These are phyloP conservation scores for Andrena bicolor DNA, from an alignment of 2,888 invertebrate genomes.

Conservation along the genomic window DNA sequence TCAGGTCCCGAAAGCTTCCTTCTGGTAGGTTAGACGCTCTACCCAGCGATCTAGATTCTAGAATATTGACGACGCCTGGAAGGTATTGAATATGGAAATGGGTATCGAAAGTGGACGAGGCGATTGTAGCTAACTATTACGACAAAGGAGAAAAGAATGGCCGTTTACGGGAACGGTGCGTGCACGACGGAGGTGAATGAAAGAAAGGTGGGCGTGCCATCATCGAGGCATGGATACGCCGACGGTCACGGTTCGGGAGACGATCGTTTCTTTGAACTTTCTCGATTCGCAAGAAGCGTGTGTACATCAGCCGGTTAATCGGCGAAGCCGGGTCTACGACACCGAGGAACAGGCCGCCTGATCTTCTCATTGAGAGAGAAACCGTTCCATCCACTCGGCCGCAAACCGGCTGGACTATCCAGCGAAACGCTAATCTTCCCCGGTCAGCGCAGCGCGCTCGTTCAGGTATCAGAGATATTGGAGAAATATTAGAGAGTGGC, in stretches of 20 bases:
- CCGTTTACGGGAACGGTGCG: background rate
- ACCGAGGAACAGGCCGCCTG: constrained; percentile 3
- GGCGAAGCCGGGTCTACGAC: constrained; percentile 6
- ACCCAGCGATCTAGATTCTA: too few relatives aligned
- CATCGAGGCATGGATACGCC: constrained; percentile 6
- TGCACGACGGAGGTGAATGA: background rate
- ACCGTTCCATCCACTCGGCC: constrained; percentile 4
- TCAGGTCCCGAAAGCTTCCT: too few relatives aligned
- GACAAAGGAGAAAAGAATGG: background rate
- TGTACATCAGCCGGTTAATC: constrained; percentile 10
- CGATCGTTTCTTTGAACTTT: constrained; percentile 37
- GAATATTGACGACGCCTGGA: too few relatives aligned
- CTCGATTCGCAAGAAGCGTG: constrained; percentile 18
- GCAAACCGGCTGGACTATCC: constrained; percentile 7
- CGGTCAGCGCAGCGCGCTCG: background rate
- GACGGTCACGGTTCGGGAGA: constrained; percentile 30
- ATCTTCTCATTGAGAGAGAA: constrained; percentile 40
- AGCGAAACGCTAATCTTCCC: background rate
- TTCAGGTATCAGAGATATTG: background rate
- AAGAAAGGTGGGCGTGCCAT: background rate
- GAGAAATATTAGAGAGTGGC: constrained; percentile 10
- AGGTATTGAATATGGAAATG: too few relatives aligned
- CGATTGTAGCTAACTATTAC: background rate
- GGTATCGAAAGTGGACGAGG: background rate
- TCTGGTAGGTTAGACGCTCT: too few relatives aligned